phyloP scores from a whole-genome alignment of 37 sponge, comb jelly and placozoan species.

The Petrosia ficiformis region DNA sequence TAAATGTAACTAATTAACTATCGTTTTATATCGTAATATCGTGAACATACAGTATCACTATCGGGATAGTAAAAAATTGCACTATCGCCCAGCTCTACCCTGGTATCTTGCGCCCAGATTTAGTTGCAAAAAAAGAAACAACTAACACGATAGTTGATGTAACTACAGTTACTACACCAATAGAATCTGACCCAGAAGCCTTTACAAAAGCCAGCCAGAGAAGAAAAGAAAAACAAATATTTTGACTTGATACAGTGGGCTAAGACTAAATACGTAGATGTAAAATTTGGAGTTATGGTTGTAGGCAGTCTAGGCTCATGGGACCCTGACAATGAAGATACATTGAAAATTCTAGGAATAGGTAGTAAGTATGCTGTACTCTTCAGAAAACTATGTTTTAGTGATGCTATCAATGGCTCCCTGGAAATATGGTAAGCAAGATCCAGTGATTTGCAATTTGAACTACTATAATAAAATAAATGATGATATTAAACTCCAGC shows the following conservation, averaged over 20 bases:
- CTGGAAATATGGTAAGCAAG: conserved; percentile 14
- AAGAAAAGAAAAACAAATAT: conserved; percentile 17
- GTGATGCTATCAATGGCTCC: conserved; percentile 21
- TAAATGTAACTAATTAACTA: no score
- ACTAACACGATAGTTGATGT: conserved; percentile 16
- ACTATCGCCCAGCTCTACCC: no score
- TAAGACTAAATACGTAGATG: neutral
- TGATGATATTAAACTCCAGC: no score
- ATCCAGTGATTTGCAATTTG: no score
- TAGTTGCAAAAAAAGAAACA: neutral
- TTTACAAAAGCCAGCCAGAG: conserved; percentile 10
- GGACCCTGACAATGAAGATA: conserved; percentile 2
- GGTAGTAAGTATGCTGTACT: neutral
- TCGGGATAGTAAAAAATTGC: no score
- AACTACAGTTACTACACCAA: conserved; percentile 30
- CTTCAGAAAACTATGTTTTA: conserved; percentile 22
- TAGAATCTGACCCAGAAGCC: conserved; percentile 2
- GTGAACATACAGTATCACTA: no score
- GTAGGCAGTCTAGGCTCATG: conserved; percentile 15
- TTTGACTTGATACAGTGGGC: neutral
- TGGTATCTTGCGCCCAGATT: conserved; percentile 19
- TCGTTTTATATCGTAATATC: no score
- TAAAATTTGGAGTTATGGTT: neutral
- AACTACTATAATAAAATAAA: no score
- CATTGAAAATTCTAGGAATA: conserved; percentile 9